Conservation (phyloP, 2,888 invertebrate species). For the Altica lythri region DNA sequence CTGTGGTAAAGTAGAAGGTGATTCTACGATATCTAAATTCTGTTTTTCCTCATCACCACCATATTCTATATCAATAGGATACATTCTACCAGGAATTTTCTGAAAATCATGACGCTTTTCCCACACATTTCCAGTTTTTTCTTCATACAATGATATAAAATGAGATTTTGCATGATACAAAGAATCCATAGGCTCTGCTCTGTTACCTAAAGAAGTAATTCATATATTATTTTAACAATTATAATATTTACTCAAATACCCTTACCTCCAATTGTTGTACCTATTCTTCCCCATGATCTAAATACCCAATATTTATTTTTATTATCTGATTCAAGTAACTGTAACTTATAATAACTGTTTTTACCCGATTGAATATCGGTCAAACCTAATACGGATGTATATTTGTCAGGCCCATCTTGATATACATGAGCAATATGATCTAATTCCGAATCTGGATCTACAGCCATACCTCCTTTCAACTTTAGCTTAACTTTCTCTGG, state of each 20-base stretch:
- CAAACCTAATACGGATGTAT: constrained; percentile 78
- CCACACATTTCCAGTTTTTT: constrained; percentile 88
- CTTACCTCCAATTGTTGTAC: constrained; percentile 84
- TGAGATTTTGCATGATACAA: constrained; percentile 63
- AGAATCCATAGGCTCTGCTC: constrained; percentile 40
- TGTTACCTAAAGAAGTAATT: constrained; percentile 33
- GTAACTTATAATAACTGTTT: constrained; percentile 95
- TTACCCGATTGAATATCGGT: constrained; percentile 86
- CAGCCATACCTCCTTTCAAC: constrained; percentile 81
- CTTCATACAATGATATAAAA: constrained; percentile 65
- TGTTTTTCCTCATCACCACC: constrained; percentile 55
- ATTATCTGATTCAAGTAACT: constrained; percentile 79
- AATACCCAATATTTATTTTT: constrained; percentile 62
- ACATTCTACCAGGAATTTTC: constrained; percentile 70
- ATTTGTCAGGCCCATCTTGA: constrained; percentile 63
- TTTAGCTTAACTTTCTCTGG: constrained; percentile 69
- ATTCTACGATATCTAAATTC: constrained; percentile 58
- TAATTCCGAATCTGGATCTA: constrained; percentile 89
- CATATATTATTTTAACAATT: no score
- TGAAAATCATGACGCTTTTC: constrained; percentile 66
- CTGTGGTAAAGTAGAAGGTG: constrained; percentile 69
- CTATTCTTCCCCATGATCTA: constrained; percentile 94
- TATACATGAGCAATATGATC: constrained; percentile 82
- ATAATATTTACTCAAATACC: neutral
- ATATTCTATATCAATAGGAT: constrained; percentile 90